Percentiles rank a stretch among this genome's conserved stretches.
These are phyloP conservation scores for Drepanosiphum platanoidis DNA, from an alignment of 2,888 invertebrate species.

Conservation along the genomic window DNA sequence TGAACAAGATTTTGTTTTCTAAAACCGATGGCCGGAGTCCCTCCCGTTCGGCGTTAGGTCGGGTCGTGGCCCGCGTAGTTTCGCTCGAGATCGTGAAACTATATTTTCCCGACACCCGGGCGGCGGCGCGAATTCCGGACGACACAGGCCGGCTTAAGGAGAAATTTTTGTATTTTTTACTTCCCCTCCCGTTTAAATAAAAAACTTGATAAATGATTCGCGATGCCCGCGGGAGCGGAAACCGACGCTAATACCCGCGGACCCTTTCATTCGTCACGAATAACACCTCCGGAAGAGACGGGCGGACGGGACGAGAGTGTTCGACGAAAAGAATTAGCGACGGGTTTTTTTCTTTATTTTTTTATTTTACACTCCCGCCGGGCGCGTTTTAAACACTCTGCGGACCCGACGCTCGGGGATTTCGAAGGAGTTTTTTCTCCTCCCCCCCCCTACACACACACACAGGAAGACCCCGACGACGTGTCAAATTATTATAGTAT, in stretches of 20 bases:
- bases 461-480: background rate
- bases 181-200: background rate
- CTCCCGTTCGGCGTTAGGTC: too few relatives aligned
- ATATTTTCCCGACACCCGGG: too few relatives aligned
- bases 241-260: background rate
- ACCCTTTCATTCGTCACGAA: conserved; percentile 3
- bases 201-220: conserved; percentile 56
- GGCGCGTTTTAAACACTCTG: background rate
- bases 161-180: too few relatives aligned
- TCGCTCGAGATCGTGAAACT: too few relatives aligned
- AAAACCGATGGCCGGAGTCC: too few relatives aligned
- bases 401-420: conserved; percentile 6
- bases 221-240: conserved; percentile 12
- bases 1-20: too few relatives aligned
- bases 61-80: too few relatives aligned
- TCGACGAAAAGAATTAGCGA: conserved; percentile 42
- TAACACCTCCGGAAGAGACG: background rate
- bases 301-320: background rate
- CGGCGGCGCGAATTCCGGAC: too few relatives aligned
- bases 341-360: too few relatives aligned
- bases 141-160: too few relatives aligned
- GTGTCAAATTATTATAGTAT: conserved; percentile 24
- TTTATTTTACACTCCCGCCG: conserved; percentile 24
- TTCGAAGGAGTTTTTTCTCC: background rate
- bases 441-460: too few relatives aligned